phyloP scores from a whole-genome alignment of 2,888 invertebrate species.

The Apoda limacodes region DNA sequence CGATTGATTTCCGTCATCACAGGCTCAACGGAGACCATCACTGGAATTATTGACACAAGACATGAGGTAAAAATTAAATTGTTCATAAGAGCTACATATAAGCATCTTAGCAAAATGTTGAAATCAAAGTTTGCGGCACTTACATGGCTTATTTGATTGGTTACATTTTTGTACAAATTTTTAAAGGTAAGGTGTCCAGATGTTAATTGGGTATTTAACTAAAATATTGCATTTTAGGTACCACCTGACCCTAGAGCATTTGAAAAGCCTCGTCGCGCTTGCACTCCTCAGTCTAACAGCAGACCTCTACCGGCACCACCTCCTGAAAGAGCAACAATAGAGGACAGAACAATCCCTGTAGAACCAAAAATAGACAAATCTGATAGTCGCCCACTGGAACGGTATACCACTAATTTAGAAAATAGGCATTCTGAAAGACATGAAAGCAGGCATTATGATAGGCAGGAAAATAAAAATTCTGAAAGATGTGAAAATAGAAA shows the following conservation, averaged over 20 bases:
- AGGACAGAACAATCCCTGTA: constrained; percentile 15
- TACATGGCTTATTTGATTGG: too few species aligned
- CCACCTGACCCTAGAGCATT: constrained; percentile 60
- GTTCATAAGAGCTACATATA: too few species aligned
- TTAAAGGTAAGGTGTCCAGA: too few species aligned
- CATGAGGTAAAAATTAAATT: constrained; percentile 44
- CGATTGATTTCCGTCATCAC: constrained; percentile 70
- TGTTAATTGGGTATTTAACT: not conserved
- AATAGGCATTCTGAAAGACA: constrained; percentile 11
- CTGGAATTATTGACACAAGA: constrained; percentile 76
- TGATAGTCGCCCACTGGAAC: constrained; percentile 9
- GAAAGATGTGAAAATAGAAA: constrained; percentile 4
- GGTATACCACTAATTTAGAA: not conserved
- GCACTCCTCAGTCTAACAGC: constrained; percentile 57
- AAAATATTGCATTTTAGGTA: constrained; percentile 41
- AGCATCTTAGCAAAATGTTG: too few species aligned
- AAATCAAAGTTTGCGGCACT: too few species aligned
- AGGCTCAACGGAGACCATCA: constrained; percentile 79
- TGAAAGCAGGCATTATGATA: constrained; percentile 8
- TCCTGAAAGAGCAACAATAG: constrained; percentile 31
- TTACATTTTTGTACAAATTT: too few species aligned
- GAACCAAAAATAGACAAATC: constrained; percentile 13
- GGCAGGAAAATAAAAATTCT: constrained; percentile 15
- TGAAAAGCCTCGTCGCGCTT: constrained; percentile 55
- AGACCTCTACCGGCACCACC: constrained; percentile 56